Evolutionary conservation across 1,140 invertebrate species (phyloP).

Genomic region (Periplaneta americana): DNA sequence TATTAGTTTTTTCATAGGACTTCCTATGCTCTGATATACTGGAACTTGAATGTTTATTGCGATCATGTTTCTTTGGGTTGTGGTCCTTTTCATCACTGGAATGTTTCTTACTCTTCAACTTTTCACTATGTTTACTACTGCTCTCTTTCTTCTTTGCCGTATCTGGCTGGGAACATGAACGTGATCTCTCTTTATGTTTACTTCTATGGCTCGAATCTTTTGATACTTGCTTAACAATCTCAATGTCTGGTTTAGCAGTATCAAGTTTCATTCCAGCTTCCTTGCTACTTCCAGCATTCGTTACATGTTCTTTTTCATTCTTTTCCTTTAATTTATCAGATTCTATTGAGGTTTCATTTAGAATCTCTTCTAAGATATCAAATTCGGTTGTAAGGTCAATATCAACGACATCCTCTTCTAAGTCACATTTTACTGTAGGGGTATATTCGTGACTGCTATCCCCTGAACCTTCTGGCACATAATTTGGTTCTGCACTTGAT

Average conservation of each 20-base stretch:
- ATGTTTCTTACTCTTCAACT: not conserved
- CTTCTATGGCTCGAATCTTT: slow-evolving; percentile 15
- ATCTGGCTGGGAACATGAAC: not conserved
- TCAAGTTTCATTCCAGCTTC: not conserved
- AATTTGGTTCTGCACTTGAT: not conserved
- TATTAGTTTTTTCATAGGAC: slow-evolving; percentile 11
- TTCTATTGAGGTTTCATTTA: slow-evolving; percentile 24
- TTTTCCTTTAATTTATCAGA: slow-evolving; percentile 18
- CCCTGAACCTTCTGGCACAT: slow-evolving; percentile 1
- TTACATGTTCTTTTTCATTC: slow-evolving; percentile 10
- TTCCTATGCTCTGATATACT: not conserved
- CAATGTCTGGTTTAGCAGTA: not conserved
- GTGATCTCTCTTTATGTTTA: slow-evolving; percentile 19
- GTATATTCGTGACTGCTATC: not conserved
- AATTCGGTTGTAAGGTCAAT: slow-evolving; percentile 34
- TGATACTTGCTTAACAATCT: not conserved
- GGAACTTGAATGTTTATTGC: slow-evolving; percentile 2
- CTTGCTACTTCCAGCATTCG: not conserved
- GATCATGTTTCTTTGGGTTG: slow-evolving; percentile 11
- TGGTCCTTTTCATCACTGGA: slow-evolving; percentile 2
- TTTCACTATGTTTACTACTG: not conserved
- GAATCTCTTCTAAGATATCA: slow-evolving; percentile 35
- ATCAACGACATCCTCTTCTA: slow-evolving; percentile 30
- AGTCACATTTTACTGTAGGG: not conserved
- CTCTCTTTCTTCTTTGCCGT: not conserved